These are phyloP conservation scores for Tyrophagus putrescentiae DNA, from an alignment of 1,140 invertebrate genomes.

Conservation along the genomic window DNA sequence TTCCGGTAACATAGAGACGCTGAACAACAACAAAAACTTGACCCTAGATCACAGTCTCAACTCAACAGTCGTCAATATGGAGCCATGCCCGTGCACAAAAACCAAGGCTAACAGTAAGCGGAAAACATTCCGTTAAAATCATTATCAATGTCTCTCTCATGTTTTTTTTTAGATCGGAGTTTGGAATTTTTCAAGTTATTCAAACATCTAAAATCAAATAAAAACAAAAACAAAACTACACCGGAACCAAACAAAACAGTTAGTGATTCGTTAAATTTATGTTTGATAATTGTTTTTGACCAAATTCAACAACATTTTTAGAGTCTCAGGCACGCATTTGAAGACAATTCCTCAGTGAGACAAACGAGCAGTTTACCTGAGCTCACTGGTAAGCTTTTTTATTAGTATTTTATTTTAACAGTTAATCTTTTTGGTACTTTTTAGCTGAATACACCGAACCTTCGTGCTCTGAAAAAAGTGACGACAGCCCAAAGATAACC, in stretches of 20 bases:
- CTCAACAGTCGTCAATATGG: not conserved
- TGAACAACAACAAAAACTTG: not conserved
- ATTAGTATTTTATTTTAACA: not conserved
- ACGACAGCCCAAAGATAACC: too few species aligned
- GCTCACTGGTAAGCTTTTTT: not conserved
- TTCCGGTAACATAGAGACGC: not conserved
- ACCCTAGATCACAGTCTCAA: not conserved
- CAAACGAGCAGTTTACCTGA: conserved; percentile 4
- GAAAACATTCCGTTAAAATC: too few species aligned
- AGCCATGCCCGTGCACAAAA: too few species aligned
- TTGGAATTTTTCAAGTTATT: conserved; percentile 5
- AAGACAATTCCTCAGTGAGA: not conserved
- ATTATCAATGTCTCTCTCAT: not conserved
- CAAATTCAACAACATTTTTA: not conserved
- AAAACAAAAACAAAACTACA: not conserved
- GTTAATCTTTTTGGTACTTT: not conserved
- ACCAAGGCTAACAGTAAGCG: not conserved
- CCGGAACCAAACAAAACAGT: not conserved
- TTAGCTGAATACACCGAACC: conserved; percentile 62
- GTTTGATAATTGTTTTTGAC: not conserved
- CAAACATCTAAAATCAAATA: not conserved
- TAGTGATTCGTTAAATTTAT: not conserved
- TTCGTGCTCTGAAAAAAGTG: too few species aligned
- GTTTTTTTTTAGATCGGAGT: conserved; percentile 1
- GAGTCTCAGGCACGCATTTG: not conserved